Evolutionary conservation across 1,140 invertebrate species (phyloP).

Genomic region (Gryon sp.): DNA sequence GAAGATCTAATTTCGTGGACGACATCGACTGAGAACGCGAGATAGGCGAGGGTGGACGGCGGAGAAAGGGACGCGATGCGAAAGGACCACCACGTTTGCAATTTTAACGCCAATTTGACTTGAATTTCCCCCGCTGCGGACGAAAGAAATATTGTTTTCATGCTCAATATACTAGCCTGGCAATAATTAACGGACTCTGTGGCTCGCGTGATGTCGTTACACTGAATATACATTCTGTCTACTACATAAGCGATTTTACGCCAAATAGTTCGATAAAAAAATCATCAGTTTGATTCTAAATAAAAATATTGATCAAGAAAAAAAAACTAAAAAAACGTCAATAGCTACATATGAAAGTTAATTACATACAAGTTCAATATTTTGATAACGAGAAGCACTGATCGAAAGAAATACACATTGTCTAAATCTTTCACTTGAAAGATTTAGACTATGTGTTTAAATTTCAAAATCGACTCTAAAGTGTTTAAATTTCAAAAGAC

Average conservation of each 20-base stretch:
- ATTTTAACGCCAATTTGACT: slow-evolving; percentile 80
- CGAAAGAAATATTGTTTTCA: slow-evolving; percentile 78
- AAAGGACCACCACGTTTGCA: slow-evolving; percentile 78
- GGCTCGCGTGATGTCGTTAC: slow-evolving; percentile 17
- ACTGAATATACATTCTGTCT: slow-evolving; percentile 3
- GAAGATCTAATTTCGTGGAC: slow-evolving; percentile 78
- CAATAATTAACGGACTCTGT: slow-evolving; percentile 76
- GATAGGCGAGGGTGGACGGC: slow-evolving; percentile 22
- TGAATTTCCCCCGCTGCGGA: slow-evolving; percentile 70
- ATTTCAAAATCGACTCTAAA: too few species aligned
- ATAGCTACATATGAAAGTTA: too few species aligned
- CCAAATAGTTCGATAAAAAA: slow-evolving; percentile 1
- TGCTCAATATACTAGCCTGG: slow-evolving; percentile 75
- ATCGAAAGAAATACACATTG: too few species aligned
- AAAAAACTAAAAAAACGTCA: too few species aligned
- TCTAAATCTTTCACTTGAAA: too few species aligned
- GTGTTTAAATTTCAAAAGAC: too few species aligned
- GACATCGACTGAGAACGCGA: slow-evolving; percentile 60
- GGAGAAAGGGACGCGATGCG: slow-evolving; percentile 43
- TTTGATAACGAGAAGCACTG: too few species aligned
- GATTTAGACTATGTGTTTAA: too few species aligned
- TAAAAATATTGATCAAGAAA: too few species aligned
- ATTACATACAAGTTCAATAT: too few species aligned
- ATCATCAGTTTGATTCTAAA: too few species aligned
- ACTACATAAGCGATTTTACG: slow-evolving; percentile 10